A percentile compares a stretch with the other conserved stretches of the same genome.
These are phyloP conservation scores for Platerodrilus igneus DNA, from an alignment of 2,888 invertebrate species.

Conservation along the genomic window DNA sequence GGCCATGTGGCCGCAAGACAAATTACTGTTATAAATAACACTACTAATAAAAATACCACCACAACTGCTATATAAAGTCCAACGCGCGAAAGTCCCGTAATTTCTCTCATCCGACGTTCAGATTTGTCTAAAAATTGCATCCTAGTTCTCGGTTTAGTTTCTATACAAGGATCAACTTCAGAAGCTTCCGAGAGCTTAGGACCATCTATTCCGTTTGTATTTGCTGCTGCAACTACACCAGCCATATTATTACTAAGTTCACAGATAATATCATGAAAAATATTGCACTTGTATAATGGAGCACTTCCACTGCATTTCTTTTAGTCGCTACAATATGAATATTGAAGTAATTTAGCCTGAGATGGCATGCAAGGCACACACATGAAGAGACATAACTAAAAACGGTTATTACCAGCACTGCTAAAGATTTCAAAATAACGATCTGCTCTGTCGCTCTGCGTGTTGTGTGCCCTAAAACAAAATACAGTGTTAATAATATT, in stretches of 20 bases:
- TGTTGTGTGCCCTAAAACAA: too few relatives aligned
- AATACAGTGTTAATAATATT: too few relatives aligned
- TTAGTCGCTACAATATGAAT: too few relatives aligned
- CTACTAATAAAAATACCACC: slow-evolving; percentile 38
- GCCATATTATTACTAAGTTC: slow-evolving; percentile 24
- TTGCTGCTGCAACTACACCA: slow-evolving; percentile 17
- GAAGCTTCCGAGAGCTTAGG: slow-evolving; percentile 26
- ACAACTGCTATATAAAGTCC: slow-evolving; percentile 34
- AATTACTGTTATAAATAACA: slow-evolving; percentile 48
- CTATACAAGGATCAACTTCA: slow-evolving; percentile 40
- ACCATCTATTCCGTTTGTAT: slow-evolving; percentile 26
- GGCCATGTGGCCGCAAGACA: slow-evolving; percentile 50
- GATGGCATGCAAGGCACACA: too few relatives aligned
- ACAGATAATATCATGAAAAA: too few relatives aligned
- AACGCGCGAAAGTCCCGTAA: slow-evolving; percentile 36
- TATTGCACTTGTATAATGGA: too few relatives aligned
- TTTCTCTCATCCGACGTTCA: slow-evolving; percentile 32
- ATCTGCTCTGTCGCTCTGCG: too few relatives aligned
- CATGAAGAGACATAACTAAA: too few relatives aligned
- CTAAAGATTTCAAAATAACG: too few relatives aligned
- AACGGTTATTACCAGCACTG: too few relatives aligned
- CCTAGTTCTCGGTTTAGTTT: slow-evolving; percentile 20
- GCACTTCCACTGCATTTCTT: slow-evolving; percentile 1
- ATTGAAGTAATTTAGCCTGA: too few relatives aligned
- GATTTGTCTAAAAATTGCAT: slow-evolving; percentile 27